Evolutionary conservation across 2,113 vertebrate species (phyloP), one percentile per base, ranked within the genome.

Genomic region (Ictalurus punctatus): DNA sequence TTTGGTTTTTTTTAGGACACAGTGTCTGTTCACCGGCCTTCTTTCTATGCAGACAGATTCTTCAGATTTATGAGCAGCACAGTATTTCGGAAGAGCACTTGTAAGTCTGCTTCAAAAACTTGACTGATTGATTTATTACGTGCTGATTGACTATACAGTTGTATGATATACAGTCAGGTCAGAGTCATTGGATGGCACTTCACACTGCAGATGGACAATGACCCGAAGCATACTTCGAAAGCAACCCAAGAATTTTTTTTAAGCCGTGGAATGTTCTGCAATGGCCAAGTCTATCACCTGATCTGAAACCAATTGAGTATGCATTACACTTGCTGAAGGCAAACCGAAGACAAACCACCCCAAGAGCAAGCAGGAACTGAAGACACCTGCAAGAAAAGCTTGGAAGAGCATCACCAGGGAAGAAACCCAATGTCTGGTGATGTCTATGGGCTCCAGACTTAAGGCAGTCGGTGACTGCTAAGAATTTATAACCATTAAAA

Each of bases 1-100:
- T 80, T 44, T 44, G 40, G 40, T 44, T 37, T 79, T 79, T 87
- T 79, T 87, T 91, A 99, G 98, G 98, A 99, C 95, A 99, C 98
- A 0, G 98, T 99, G 52, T 99, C 98, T 0, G 98, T 99, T 59
- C 98, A 99, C 93, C 96, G 98, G 88, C 98, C 98, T 4, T 97
- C 97, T 92, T 99, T 99, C 95, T 99, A 99, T 0, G 98, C 98
- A 0, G 98, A 99, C 78, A 95, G 98, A 87, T 99, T 99, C 95
- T 98, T 98, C 95, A 98, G 98, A 93, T 99, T 99, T 95, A 99
- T 99, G 98, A 99, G 96, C 93, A 97, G 93, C 95, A 98, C 95
- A 0, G 98, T 99, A 63, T 99, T 99, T 90, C 96, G 96, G 94
- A 99, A 99, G 96, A 97, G 96, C 88, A 98, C 98, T 90, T 99